Evolutionary conservation across 2,888 invertebrate species (phyloP), one percentile per base, ranked within the genome.

Genomic region (Drepana falcataria): DNA sequence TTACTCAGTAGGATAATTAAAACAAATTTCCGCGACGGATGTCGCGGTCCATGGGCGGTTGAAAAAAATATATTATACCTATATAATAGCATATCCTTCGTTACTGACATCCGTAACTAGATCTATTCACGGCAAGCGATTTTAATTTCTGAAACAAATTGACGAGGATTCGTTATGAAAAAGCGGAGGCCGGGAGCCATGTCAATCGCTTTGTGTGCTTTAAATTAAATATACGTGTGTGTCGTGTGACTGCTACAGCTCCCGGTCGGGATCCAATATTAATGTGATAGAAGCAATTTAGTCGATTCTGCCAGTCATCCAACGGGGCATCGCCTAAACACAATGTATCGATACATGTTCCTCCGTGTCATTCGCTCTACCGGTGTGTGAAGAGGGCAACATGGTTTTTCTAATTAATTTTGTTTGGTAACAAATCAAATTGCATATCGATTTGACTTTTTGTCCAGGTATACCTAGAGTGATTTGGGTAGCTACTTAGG

Each of bases 131-230:
- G 56, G 59, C 63, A 59, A 59, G 61, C 73, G 56, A 65, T 71
- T 77, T 75, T 75, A 73, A 77, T 75, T 68, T 75, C 66, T 70
- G 72, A 79, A 79, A 81, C 77, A 75, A 76, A 73, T 79, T 75
- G 73, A 77, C 76, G 73, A 79, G 74, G 65, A 71, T 59, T 77
- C 73, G 78, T 81, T 82, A 80, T 80, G 78, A 80, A 79, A 81
- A 81, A 79, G 77, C 75, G 78, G 77, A 79, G 71, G 72, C 69
- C 77, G 78, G 83, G 79, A 83, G 83, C 78, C 86, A 81, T 83
- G 81, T 83, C 82, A 83, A 84, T 83, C 79, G 86, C 81, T 78
- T 89, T 89, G 87, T 89, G 79, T 82, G 78, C 75, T 81, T 85
- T 81, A 85, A 87, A 88, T 88, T 87, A 89, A 88, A 87, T 85